phyloP scores from a whole-genome alignment of 2,888 invertebrate genomes.

The Callinectes sapidus region DNA sequence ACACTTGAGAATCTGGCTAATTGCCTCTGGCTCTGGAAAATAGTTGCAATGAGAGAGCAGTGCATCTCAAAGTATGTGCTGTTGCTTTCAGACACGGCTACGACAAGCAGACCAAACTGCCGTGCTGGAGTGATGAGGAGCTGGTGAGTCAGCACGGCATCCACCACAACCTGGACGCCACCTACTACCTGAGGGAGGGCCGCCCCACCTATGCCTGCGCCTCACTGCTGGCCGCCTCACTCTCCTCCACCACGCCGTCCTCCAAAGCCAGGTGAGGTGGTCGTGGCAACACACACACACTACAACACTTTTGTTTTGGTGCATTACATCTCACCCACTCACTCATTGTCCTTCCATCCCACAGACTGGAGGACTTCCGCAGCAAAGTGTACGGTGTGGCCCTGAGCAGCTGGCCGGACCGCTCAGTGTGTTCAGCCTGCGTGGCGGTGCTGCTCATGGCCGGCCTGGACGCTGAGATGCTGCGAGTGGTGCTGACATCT shows the following conservation, averaged over 20 bases:
- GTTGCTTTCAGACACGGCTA: slow-evolving; percentile 51
- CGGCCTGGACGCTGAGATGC: slow-evolving; percentile 44
- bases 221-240: slow-evolving; percentile 41
- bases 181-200: slow-evolving; percentile 58
- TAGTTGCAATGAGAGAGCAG: no score
- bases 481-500: slow-evolving; percentile 45
- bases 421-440: slow-evolving; percentile 51
- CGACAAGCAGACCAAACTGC: slow-evolving; percentile 39
- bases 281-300: not conserved
- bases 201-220: slow-evolving; percentile 63
- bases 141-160: slow-evolving; percentile 55
- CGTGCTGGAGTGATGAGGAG: slow-evolving; percentile 52
- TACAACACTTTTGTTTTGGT: not conserved
- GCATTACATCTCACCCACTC: not conserved
- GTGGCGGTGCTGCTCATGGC: slow-evolving; percentile 55
- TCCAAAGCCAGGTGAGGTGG: not conserved
- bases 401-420: slow-evolving; percentile 60
- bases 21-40: no score
- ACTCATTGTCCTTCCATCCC: not conserved
- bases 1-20: no score
- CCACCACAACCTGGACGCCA: slow-evolving; percentile 50
- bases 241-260: not conserved
- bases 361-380: slow-evolving; percentile 45
- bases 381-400: slow-evolving; percentile 54
- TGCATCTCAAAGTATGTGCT: no score